Evolutionary conservation across 2,888 invertebrate genomes (phyloP).

Genomic region (Euplagia quadripunctaria): DNA sequence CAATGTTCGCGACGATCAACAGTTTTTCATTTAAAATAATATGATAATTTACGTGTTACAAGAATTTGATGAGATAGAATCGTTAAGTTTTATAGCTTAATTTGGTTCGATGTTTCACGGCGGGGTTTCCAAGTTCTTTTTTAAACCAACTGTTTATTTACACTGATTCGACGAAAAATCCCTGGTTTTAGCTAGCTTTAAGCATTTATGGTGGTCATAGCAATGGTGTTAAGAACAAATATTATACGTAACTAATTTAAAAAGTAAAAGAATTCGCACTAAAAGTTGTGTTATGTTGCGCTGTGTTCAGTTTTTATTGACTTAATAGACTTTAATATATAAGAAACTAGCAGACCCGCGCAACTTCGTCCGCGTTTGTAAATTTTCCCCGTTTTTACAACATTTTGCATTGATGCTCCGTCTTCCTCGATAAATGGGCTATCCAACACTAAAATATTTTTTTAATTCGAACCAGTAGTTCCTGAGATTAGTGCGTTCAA

Average conservation of each 20-base stretch:
- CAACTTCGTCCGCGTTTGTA: too few relatives aligned
- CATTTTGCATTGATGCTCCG: too few relatives aligned
- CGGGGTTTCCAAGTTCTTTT: constrained; percentile 22
- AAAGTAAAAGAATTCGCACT: too few relatives aligned
- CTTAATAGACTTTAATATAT: too few relatives aligned
- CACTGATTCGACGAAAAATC: constrained; percentile 52
- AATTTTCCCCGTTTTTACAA: too few relatives aligned
- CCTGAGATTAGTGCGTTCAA: too few relatives aligned
- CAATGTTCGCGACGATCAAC: constrained; percentile 50
- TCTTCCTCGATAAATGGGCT: too few relatives aligned
- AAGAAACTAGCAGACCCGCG: too few relatives aligned
- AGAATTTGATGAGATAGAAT: constrained; percentile 65
- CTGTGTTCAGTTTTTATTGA: too few relatives aligned
- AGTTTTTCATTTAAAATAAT: constrained; percentile 60
- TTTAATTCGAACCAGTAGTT: too few relatives aligned
- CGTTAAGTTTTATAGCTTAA: constrained; percentile 78
- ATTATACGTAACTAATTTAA: constrained; percentile 20
- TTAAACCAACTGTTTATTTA: constrained; percentile 64
- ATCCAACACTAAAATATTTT: too few relatives aligned
- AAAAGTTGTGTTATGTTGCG: too few relatives aligned
- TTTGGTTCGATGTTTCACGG: constrained; percentile 59
- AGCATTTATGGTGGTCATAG: constrained; percentile 53
- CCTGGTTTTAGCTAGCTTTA: constrained; percentile 51
- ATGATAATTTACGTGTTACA: constrained; percentile 55
- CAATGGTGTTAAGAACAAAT: constrained; percentile 33